Evolutionary conservation across 2,113 vertebrate species (phyloP), one percentile per base, ranked within the genome.

Genomic region (Solea solea): DNA sequence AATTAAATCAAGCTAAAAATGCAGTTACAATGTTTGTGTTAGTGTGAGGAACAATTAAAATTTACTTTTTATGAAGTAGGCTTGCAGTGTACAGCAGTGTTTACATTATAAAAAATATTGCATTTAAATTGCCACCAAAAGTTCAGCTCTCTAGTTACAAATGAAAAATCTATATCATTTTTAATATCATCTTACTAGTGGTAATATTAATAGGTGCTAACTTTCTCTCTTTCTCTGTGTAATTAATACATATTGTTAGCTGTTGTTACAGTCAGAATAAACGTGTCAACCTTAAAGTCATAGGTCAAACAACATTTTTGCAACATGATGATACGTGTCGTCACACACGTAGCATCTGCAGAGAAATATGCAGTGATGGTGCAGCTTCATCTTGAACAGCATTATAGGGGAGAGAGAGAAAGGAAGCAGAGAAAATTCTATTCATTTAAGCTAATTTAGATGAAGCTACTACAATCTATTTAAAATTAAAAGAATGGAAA

Each of bases 241-340:
- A 53, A 28, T 70, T 34, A 34, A 34, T 34, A 45, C n/a, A 50
- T 48, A 27, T 56, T 66, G 65, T 9, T 34, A 11, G 13, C 40
- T 48, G 72, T n/a, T 27, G 16, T 28, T 69, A 40, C 2, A 16
- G 14, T 74, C 49, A 5, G 50, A 62, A 46, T 52, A 21, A 13
- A 15, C 15, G 14, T 34, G 34, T 4, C 34, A 34, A 34, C 34
- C 5, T 69, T 61, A 5, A 61, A 64, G 15, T 51, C 12, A 25
- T 15, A 65, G 57, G 49, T 62, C 58, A 45, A 65, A 21, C n/a
- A 56, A 12, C n/a, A 51, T 66, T 59, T 34, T 63, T 68, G 42
- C 34, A 44, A 9, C 4, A n/a, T 28, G 11, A 65, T 53, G 14
- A 50, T 70, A 67, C 7, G 55, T 68, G n/a, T 34, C 10, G 14